Evolutionary conservation across 1,140 invertebrate species (phyloP), one percentile per base, ranked within the genome.

Genomic region (Drosophila sp.): DNA sequence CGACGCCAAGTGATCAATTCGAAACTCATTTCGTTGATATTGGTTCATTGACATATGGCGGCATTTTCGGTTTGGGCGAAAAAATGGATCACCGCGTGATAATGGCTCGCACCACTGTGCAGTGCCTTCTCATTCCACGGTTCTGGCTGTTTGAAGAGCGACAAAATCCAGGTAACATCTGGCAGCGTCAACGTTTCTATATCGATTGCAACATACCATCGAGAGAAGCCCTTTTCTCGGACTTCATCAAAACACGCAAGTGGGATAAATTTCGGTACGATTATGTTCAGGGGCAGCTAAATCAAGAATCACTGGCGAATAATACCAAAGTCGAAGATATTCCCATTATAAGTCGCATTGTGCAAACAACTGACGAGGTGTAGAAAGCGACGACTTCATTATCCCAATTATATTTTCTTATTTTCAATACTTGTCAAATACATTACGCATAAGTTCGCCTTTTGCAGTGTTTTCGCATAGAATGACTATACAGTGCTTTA

Each of bases 141-240:
- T 94, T 93, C 71, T 94, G 93, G 92, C 77, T 95, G 1, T 78
- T 93, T 5, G 91, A 94, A 68, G 92, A 94, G 44, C 67, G 73
- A 0, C 91, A 92, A 58, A 94, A 94, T 90, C 92, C 91, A n/a
- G 94, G 93, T 1, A 94, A 94, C 66, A 93, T 95, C 27, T 95
- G 94, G 94, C 92, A 92, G 47, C 91, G 93, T 8, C 93, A 94
- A 3, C 92, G 92, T 55, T 84, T 93, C 29, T 95, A 93, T 68
- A 80, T 95, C 38, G 92, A 94, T 40, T 92, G 91, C 0, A 93
- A 93, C 23, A 93, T 94, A 72, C 94, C 94, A 1, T 91, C 89
- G 0, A 84, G 92, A 0, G 75, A 93, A 56, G 70, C 91, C 41
- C 77, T 94, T 1, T 94, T 93, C 67, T 60, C 92, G 4, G 82